These are phyloP conservation scores for Eulemur macaco DNA, from an alignment of 2,113 vertebrate genomes.

Conservation along the genomic window DNA sequence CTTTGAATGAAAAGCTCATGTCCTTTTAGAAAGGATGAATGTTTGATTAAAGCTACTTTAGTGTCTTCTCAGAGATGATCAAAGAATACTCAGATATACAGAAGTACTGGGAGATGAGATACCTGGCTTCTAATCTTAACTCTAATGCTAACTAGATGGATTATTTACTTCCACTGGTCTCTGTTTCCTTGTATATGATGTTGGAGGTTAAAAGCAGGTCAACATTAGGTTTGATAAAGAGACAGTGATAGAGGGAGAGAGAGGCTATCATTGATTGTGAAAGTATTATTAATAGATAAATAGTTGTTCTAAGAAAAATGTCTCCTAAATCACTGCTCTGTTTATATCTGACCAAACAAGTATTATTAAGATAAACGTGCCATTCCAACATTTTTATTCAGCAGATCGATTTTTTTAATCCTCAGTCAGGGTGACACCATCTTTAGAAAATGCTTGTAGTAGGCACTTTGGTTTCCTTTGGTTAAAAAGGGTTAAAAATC, in stretches of 20 bases:
- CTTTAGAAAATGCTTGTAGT: constrained; percentile 54
- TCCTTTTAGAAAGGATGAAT: constrained; percentile 19
- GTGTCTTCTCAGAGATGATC: constrained; percentile 29
- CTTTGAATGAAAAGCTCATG: constrained; percentile 1
- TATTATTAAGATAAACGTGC: constrained; percentile 5
- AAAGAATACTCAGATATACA: not conserved
- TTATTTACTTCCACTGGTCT: not conserved
- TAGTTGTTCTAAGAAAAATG: not conserved
- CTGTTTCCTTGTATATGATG: not conserved
- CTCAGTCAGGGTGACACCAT: constrained; percentile 33
- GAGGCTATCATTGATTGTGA: not conserved
- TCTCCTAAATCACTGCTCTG: not conserved
- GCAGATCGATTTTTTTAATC: constrained; percentile 39
- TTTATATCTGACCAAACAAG: constrained; percentile 14
- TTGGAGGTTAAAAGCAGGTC: not conserved
- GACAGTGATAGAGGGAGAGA: not conserved
- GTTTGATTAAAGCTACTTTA: not conserved
- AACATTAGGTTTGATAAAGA: not conserved
- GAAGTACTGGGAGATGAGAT: not conserved
- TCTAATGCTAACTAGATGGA: not conserved
- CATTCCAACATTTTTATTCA: constrained; percentile 23
- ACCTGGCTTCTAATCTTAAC: not conserved
- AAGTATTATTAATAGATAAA: not conserved
- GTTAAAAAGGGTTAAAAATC: constrained; percentile 49
- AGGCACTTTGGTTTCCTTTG: constrained; percentile 57